A percentile compares a stretch with the other conserved stretches of the same genome.
These are phyloP conservation scores for Steatocranus sp. DNA, from an alignment of 2,797 vertebrate species.

Conservation along the genomic window DNA sequence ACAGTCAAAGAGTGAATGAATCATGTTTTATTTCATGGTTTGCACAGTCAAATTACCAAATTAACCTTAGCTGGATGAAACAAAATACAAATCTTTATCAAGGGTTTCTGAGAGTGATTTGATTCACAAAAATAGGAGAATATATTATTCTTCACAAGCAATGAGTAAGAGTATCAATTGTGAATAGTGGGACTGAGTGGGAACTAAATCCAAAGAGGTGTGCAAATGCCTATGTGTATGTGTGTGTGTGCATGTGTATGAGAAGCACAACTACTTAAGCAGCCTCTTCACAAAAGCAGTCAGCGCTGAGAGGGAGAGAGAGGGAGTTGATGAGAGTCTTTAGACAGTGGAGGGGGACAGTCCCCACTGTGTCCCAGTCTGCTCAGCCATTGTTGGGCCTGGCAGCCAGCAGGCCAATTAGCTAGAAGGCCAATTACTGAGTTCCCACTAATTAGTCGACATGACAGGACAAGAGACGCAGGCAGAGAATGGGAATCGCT, in stretches of 20 bases:
- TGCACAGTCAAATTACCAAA: conserved; percentile 5
- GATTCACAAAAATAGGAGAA: not conserved
- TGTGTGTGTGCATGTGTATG: not conserved
- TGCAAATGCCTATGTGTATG: not conserved
- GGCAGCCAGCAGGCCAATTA: conserved; percentile 74
- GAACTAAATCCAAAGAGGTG: conserved; percentile 13
- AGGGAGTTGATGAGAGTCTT: conserved; percentile 62
- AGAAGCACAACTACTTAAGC: conserved; percentile 26
- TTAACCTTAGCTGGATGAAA: not conserved
- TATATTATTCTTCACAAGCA: not conserved
- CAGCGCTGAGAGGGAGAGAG: conserved; percentile 31
- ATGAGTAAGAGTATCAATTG: not conserved
- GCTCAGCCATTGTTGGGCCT: conserved; percentile 64
- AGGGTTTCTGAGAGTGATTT: not conserved
- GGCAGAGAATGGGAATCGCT: conserved; percentile 43
- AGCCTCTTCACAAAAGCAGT: conserved; percentile 57
- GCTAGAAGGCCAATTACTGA: conserved; percentile 72
- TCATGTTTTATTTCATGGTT: conserved; percentile 15
- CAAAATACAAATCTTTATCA: not conserved
- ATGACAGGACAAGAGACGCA: conserved; percentile 65
- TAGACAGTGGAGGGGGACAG: conserved; percentile 57
- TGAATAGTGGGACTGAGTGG: not conserved
- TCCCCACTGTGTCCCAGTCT: conserved; percentile 58
- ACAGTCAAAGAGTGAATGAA: conserved; percentile 32
- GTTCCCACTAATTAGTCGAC: conserved; percentile 72